Evolutionary conservation across 2,797 vertebrate genomes (phyloP), one percentile per base, ranked within the genome.

Genomic region (Centroberyx gerrardi): DNA sequence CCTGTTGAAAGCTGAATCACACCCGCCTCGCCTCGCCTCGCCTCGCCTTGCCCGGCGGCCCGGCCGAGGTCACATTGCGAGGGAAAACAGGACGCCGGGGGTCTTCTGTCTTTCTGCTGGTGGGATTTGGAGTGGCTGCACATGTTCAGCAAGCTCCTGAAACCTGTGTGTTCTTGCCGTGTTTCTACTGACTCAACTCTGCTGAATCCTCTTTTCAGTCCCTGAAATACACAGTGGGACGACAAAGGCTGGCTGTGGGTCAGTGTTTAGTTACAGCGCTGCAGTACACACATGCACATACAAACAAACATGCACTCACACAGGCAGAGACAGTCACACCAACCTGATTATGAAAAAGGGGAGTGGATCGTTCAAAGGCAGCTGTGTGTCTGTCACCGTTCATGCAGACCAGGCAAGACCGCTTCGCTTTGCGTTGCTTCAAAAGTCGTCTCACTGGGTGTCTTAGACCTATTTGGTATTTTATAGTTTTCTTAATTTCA

Each of bases 1-100:
- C 82, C 90, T 84, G 90, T 61, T 94, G 93, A 94, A 94, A 94
- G 88, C 91, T 76, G 78, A 74, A 80, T 91, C 87, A 74, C 91
- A 86, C 81, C 84, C 80, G 48, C 0, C 27, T 4, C 31, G 31
- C 4, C 31, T 33, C 31, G 31, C 6, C 78, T 85, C 79, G 63
- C 72, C 79, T 78, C 69, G 68, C 75, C 61, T 22, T 22, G 76
- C 68, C 42, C 27, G 6, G 82, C 67, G 22, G 27, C 48, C 81
- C 62, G 60, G 80, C 68, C 18, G 38, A 75, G 80, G 61, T 80
- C 63, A 36, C 82, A 81, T 84, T 84, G 86, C 81, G 10, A 88
- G 31, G 67, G 77, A 83, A 88, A 88, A 88, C 82, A 87, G 83
- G 87, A 90, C 90, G 85, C 81, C n/a, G 54, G 13, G 51, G 72